phyloP scores from a whole-genome alignment of 2,888 invertebrate genomes.

The Megaustenia siamemsis region DNA sequence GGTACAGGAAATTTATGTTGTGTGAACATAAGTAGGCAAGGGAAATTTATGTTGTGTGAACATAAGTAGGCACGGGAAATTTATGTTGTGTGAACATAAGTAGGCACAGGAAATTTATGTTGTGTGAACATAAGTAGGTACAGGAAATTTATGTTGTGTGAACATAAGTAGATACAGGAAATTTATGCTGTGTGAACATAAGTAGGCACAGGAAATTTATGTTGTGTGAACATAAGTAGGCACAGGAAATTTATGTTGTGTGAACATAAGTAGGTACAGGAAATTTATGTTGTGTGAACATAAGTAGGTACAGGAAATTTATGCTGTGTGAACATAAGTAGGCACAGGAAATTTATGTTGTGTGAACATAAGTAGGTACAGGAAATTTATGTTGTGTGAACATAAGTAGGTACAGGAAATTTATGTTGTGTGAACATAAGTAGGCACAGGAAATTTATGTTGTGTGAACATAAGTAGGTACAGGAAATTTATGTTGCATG shows the following conservation, averaged over 20 bases:
- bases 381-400: background rate
- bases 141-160: background rate
- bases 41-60: background rate
- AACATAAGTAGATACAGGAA: background rate
- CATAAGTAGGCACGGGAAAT: background rate
- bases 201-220: too few relatives aligned
- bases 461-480: background rate
- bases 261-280: background rate
- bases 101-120: too few relatives aligned
- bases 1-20: background rate
- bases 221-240: too few relatives aligned
- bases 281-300: conserved; percentile 84
- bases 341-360: background rate
- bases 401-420: too few relatives aligned
- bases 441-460: conserved; percentile 84
- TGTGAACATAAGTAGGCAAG: background rate
- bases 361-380: background rate
- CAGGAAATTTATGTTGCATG: background rate
- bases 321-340: background rate
- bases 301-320: conserved; percentile 88
- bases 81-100: too few relatives aligned
- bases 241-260: background rate
- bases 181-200: too few relatives aligned
- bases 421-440: too few relatives aligned
- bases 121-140: too few relatives aligned